A percentile compares a stretch with the other conserved stretches of the same genome.
phyloP scores from a whole-genome alignment of 2,888 invertebrate genomes.

The Belgica antarctica region DNA sequence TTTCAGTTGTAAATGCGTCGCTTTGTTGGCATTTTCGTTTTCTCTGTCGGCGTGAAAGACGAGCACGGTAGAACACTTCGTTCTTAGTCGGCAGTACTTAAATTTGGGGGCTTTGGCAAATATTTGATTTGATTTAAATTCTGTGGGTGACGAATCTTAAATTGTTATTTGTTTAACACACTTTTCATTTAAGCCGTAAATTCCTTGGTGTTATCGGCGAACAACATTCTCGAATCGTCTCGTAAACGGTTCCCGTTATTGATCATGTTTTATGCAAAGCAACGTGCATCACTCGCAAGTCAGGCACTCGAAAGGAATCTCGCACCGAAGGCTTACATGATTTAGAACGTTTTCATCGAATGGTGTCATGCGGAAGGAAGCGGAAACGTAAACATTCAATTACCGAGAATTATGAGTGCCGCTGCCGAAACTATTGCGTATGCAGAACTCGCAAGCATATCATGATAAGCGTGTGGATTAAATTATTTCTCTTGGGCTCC shows the following conservation, averaged over 20 bases:
- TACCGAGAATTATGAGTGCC: slow-evolving; percentile 3
- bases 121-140: slow-evolving; percentile 26
- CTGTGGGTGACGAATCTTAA: neutral
- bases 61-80: neutral
- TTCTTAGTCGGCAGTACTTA: neutral
- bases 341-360: neutral
- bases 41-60: neutral
- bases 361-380: neutral
- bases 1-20: slow-evolving; percentile 9
- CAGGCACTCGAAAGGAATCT: too few species aligned
- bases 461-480: neutral
- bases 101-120: slow-evolving; percentile 5
- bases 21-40: neutral
- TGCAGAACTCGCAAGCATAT: neutral
- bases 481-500: neutral
- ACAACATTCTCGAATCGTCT: too few species aligned
- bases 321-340: neutral
- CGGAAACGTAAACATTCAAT: slow-evolving; percentile 19
- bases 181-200: neutral
- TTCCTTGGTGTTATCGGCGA: neutral
- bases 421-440: neutral
- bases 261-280: too few species aligned
- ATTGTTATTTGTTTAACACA: neutral
- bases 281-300: too few species aligned
- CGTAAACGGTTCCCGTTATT: too few species aligned